phyloP scores from a whole-genome alignment of 2,797 vertebrate species.

The Microcaecilia unicolor region DNA sequence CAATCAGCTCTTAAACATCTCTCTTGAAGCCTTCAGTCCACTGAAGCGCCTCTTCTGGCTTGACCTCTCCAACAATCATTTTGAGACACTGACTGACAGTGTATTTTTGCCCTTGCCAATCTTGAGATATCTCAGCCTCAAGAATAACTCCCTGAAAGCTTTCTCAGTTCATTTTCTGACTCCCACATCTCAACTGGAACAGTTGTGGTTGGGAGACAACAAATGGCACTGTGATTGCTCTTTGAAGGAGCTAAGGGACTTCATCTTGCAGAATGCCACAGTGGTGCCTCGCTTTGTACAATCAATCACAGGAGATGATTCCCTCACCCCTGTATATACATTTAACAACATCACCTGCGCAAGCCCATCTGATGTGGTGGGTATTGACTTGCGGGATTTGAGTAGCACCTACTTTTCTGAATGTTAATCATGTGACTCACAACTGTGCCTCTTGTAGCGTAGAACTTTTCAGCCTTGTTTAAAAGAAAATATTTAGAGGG shows the following conservation, averaged over 20 bases:
- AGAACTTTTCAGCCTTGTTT: background rate
- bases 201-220: constrained; percentile 85
- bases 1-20: constrained; percentile 66
- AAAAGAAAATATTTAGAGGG: background rate
- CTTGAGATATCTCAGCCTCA: constrained; percentile 75
- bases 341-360: constrained; percentile 91
- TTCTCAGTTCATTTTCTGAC: constrained; percentile 42
- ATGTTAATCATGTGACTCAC: too few species aligned
- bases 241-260: constrained; percentile 63
- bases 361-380: constrained; percentile 54
- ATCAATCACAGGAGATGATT: constrained; percentile 68
- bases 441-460: too few species aligned
- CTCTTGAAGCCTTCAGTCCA: constrained; percentile 46
- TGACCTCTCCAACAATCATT: constrained; percentile 63
- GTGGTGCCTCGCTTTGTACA: constrained; percentile 73
- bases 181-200: constrained; percentile 61
- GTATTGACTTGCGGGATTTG: constrained; percentile 77
- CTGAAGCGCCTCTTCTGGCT: constrained; percentile 66
- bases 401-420: constrained; percentile 58
- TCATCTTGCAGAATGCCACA: constrained; percentile 57
- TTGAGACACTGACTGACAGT: constrained; percentile 53
- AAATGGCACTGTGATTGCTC: constrained; percentile 83
- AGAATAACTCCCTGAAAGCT: constrained; percentile 65
- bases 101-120: constrained; percentile 55
- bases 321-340: constrained; percentile 60